Conservation (phyloP, 2,113 vertebrate genomes). For the Elachura formosa region DNA sequence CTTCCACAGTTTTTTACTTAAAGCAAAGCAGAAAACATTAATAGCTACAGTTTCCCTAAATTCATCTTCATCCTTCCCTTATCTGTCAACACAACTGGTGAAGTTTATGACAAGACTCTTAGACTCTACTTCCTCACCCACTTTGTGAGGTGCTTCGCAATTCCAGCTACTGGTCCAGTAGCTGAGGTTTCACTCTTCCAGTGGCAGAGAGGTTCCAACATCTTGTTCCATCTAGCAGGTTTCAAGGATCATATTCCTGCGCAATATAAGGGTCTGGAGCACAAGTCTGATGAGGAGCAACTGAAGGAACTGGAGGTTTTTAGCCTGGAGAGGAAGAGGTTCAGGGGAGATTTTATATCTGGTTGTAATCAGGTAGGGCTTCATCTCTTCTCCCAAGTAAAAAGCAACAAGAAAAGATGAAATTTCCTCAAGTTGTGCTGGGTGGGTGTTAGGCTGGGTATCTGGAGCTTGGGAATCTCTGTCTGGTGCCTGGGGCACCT, state of each 20-base stretch:
- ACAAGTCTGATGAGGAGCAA: background rate
- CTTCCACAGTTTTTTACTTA: background rate
- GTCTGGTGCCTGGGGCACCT: background rate
- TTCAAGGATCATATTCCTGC: background rate
- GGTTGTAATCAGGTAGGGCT: background rate
- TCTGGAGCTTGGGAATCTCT: background rate
- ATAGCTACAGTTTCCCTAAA: background rate
- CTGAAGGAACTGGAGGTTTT: background rate
- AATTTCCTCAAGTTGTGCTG: background rate
- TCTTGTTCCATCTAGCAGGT: background rate
- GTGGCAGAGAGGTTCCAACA: background rate
- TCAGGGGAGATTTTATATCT: background rate
- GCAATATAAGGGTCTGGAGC: background rate
- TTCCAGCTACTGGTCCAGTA: background rate
- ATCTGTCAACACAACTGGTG: background rate
- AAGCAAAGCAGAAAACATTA: background rate
- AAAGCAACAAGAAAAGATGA: background rate
- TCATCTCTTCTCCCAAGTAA: background rate
- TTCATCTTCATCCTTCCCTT: background rate
- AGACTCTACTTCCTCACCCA: background rate
- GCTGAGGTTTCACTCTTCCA: no score
- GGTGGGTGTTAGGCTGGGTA: background rate
- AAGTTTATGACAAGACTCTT: background rate
- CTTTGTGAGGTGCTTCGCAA: background rate
- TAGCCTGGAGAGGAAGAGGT: background rate